These are phyloP conservation scores for Pseudomyrmex cubaensis DNA, from an alignment of 1,140 invertebrate species.

Conservation along the genomic window DNA sequence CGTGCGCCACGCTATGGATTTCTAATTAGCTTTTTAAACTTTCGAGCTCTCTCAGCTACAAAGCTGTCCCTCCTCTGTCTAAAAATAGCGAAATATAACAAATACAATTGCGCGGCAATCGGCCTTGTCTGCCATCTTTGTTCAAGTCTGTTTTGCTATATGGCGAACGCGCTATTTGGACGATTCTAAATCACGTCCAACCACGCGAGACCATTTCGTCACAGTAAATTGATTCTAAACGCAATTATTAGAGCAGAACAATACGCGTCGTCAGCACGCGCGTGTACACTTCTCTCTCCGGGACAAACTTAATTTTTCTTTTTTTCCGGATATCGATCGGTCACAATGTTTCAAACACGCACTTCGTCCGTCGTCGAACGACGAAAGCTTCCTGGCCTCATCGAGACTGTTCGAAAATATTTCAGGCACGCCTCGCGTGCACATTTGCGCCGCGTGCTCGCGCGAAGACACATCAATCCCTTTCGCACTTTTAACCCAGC, in stretches of 20 bases:
- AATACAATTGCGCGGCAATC: not conserved
- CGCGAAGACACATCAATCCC: slow-evolving; percentile 15
- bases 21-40: slow-evolving; percentile 28
- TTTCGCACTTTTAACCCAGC: slow-evolving; percentile 17
- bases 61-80: not conserved
- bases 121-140: not conserved
- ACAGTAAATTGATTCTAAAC: slow-evolving; percentile 67
- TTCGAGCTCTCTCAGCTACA: not conserved
- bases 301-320: slow-evolving; percentile 25
- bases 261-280: slow-evolving; percentile 60
- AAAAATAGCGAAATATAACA: slow-evolving; percentile 9
- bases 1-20: slow-evolving; percentile 11
- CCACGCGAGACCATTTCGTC: slow-evolving; percentile 66
- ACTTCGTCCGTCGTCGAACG: slow-evolving; percentile 47
- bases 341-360: slow-evolving; percentile 22
- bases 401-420: not conserved
- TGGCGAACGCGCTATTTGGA: slow-evolving; percentile 15
- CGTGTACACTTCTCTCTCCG: not conserved
- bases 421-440: slow-evolving; percentile 28
- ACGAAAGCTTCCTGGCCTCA: not conserved
- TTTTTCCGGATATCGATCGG: slow-evolving; percentile 13
- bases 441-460: not conserved
- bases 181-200: slow-evolving; percentile 66
- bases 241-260: slow-evolving; percentile 73
- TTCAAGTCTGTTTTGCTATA: not conserved